These are phyloP conservation scores for Seriola aureovittata DNA, from an alignment of 2,113 vertebrate species.

Conservation along the genomic window DNA sequence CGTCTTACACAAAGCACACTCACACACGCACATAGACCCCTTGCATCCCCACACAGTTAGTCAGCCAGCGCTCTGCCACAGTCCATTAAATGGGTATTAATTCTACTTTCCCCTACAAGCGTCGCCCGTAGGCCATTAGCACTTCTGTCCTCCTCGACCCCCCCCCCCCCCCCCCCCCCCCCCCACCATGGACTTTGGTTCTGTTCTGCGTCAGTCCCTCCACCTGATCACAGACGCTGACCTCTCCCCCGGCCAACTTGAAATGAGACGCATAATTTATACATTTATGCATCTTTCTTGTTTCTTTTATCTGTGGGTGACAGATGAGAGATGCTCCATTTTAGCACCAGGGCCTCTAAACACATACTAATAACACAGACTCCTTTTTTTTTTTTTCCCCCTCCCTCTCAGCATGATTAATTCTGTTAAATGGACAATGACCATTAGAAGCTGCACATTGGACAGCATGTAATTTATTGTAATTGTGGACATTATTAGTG, in stretches of 20 bases:
- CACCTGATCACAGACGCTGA: slow-evolving; percentile 30
- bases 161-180: too few relatives aligned
- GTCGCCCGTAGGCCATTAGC: slow-evolving; percentile 41
- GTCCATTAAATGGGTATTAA: slow-evolving; percentile 72
- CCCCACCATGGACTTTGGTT: slow-evolving; percentile 33
- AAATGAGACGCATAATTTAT: slow-evolving; percentile 32
- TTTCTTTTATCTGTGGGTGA: slow-evolving; percentile 27
- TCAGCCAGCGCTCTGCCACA: slow-evolving; percentile 36
- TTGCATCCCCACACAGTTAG: slow-evolving; percentile 28
- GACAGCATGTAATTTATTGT: slow-evolving; percentile 51
- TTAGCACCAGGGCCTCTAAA: background rate
- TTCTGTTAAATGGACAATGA: slow-evolving; percentile 54
- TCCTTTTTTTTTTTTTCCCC: background rate
- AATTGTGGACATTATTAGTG: slow-evolving; percentile 61
- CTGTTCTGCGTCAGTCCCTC: background rate
- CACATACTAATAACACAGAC: slow-evolving; percentile 17
- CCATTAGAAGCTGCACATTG: slow-evolving; percentile 12
- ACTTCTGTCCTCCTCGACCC: background rate
- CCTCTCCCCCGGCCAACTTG: slow-evolving; percentile 6
- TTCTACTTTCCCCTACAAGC: slow-evolving; percentile 41
- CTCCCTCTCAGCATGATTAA: slow-evolving; percentile 35
- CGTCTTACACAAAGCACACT: slow-evolving; percentile 44
- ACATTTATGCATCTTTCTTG: slow-evolving; percentile 35
- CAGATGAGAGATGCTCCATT: slow-evolving; percentile 10
- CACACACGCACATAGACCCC: slow-evolving; percentile 12